Percentiles rank a stretch among this genome's conserved stretches.
Evolutionary conservation across 2,797 vertebrate species (phyloP).

Genomic region (Erpetoichthys calabaricus): DNA sequence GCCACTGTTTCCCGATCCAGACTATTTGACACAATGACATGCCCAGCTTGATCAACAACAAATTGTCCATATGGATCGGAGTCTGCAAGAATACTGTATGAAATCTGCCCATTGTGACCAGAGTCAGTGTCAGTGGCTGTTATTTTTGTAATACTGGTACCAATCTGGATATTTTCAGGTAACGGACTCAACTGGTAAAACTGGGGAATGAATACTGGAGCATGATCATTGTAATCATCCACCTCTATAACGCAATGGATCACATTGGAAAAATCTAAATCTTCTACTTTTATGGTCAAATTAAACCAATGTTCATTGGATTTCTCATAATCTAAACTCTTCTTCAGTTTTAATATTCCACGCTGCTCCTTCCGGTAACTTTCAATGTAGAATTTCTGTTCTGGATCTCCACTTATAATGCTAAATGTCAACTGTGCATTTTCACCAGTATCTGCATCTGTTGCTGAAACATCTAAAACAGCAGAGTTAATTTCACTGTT

Average conservation of each 20-base stretch:
- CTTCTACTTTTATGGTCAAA: slow-evolving; percentile 70
- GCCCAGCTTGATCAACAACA: slow-evolving; percentile 52
- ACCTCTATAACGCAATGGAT: slow-evolving; percentile 66
- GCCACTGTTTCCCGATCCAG: slow-evolving; percentile 59
- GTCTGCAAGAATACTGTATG: slow-evolving; percentile 55
- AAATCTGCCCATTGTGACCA: slow-evolving; percentile 60
- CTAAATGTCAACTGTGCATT: slow-evolving; percentile 68
- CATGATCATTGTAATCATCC: slow-evolving; percentile 74
- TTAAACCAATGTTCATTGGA: slow-evolving; percentile 68
- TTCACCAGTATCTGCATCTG: slow-evolving; percentile 61
- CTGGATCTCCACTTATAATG: slow-evolving; percentile 64
- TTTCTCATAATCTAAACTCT: slow-evolving; percentile 68
- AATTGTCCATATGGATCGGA: slow-evolving; percentile 62
- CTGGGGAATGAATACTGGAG: slow-evolving; percentile 65
- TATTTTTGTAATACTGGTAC: slow-evolving; percentile 55
- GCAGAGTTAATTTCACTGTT: slow-evolving; percentile 52
- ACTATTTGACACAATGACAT: slow-evolving; percentile 47
- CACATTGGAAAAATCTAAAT: slow-evolving; percentile 64
- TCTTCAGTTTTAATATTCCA: slow-evolving; percentile 65
- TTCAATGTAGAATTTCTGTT: slow-evolving; percentile 73
- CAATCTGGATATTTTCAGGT: slow-evolving; percentile 56
- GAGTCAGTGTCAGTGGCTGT: slow-evolving; percentile 70
- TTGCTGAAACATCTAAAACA: slow-evolving; percentile 57
- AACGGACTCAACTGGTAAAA: slow-evolving; percentile 53
- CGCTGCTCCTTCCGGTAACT: slow-evolving; percentile 56